Conservation (phyloP, 2,797 vertebrate species). For the Hephaestus fuliginosus region DNA sequence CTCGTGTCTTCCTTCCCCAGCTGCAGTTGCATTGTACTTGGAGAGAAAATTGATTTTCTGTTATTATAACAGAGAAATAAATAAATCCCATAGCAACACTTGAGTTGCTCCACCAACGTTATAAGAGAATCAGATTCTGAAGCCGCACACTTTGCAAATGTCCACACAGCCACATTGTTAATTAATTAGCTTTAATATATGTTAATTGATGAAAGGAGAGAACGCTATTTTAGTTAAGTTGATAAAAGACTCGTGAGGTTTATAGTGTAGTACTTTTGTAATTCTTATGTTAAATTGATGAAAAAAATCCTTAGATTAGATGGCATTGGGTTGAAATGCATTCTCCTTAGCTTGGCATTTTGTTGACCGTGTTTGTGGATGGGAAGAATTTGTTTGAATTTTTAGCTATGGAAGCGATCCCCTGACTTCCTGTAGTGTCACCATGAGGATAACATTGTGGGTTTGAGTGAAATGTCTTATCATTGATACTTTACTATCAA, state of each 20-base stretch:
- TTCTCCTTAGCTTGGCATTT: background rate
- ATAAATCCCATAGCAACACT: constrained; percentile 17
- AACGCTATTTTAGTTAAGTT: background rate
- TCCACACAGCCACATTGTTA: background rate
- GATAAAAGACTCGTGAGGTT: background rate
- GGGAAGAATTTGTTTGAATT: background rate
- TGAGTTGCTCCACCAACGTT: background rate
- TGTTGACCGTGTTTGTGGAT: background rate
- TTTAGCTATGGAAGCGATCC: background rate
- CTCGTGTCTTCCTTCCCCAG: background rate
- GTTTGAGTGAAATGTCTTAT: background rate
- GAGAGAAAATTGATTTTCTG: constrained; percentile 13
- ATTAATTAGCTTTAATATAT: background rate
- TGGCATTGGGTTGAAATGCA: background rate
- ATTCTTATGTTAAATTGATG: background rate
- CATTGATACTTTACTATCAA: too few species aligned
- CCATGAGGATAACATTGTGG: background rate
- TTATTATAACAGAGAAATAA: background rate
- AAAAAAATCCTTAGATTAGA: background rate
- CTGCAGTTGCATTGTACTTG: constrained; percentile 5
- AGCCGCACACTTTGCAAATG: background rate
- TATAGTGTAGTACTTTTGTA: background rate
- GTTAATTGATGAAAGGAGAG: background rate
- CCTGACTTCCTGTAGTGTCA: background rate
- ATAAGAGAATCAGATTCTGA: background rate